Percentiles rank a stretch among this genome's conserved stretches.
Conservation (phyloP, 2,797 vertebrate species). For the Myripristis jacobus region DNA sequence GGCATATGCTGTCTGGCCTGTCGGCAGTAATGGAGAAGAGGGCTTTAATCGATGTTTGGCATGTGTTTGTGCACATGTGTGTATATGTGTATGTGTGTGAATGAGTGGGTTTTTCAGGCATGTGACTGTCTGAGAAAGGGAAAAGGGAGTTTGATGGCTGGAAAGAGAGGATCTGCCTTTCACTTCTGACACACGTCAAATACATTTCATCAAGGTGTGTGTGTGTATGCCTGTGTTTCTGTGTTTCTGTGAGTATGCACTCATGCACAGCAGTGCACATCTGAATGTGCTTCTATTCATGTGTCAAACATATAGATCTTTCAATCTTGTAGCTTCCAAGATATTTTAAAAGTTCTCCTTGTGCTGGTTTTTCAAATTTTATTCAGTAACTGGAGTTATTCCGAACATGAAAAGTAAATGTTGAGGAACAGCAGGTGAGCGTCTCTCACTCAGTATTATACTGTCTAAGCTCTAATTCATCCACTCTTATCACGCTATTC, state of each 20-base stretch:
- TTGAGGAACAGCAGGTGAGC: neutral
- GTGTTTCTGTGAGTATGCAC: neutral
- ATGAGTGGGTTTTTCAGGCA: no score
- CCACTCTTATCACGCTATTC: neutral
- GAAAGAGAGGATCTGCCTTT: slow-evolving; percentile 1
- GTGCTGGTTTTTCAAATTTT: neutral
- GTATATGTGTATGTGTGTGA: slow-evolving; percentile 35
- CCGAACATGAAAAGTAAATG: slow-evolving; percentile 5
- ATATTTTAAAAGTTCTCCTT: slow-evolving; percentile 1
- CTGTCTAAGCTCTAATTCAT: slow-evolving; percentile 12
- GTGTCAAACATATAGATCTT: neutral
- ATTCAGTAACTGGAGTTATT: neutral
- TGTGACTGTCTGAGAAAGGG: slow-evolving; percentile 8
- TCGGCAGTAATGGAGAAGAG: slow-evolving; percentile 62
- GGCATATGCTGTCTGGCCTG: slow-evolving; percentile 67
- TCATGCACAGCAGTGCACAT: neutral
- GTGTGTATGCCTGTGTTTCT: neutral
- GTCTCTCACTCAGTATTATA: slow-evolving; percentile 1
- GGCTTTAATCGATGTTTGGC: slow-evolving; percentile 64
- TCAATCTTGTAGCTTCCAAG: neutral
- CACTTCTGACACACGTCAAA: slow-evolving; percentile 9
- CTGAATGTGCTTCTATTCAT: neutral
- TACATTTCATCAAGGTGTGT: slow-evolving; percentile 3
- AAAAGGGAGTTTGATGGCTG: slow-evolving; percentile 6
- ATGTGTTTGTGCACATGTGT: slow-evolving; percentile 19